Evolutionary conservation across 2,113 vertebrate species (phyloP).

Genomic region (Ammospiza caudacuta): DNA sequence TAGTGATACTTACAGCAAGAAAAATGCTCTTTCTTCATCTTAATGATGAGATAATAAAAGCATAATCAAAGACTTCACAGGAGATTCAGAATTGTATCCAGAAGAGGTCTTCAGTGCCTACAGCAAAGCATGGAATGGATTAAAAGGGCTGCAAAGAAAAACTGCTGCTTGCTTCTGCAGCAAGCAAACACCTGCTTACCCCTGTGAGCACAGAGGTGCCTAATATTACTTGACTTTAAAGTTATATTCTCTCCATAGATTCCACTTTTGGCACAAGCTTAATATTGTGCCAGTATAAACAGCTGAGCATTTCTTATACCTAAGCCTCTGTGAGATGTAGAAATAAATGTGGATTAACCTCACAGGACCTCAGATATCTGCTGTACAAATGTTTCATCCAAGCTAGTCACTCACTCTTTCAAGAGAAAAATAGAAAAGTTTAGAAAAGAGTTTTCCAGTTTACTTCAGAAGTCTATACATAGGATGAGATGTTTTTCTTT

Average conservation of each 20-base stretch:
- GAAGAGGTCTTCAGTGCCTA: not conserved
- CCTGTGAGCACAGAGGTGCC: not conserved
- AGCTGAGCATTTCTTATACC: not conserved
- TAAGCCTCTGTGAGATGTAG: not conserved
- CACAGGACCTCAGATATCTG: not conserved
- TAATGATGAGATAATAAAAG: not conserved
- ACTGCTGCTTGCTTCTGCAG: not conserved
- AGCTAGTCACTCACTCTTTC: not conserved
- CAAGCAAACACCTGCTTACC: not conserved
- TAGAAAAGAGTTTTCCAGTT: not conserved
- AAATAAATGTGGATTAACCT: not conserved
- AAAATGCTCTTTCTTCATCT: accelerated
- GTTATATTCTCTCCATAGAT: not conserved
- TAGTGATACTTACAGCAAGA: not conserved
- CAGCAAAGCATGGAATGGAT: not conserved
- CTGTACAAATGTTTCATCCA: not conserved
- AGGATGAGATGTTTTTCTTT: not conserved
- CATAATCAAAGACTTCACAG: not conserved
- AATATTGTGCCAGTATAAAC: not conserved
- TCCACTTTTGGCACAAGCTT: not conserved
- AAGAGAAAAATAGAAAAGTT: not conserved
- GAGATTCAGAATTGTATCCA: not conserved
- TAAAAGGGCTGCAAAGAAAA: not conserved
- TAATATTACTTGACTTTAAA: not conserved
- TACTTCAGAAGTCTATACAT: not conserved